Base-by-base conservation (phyloP, 1,140 invertebrate genomes). In the Zaprionus inermis region DNA sequence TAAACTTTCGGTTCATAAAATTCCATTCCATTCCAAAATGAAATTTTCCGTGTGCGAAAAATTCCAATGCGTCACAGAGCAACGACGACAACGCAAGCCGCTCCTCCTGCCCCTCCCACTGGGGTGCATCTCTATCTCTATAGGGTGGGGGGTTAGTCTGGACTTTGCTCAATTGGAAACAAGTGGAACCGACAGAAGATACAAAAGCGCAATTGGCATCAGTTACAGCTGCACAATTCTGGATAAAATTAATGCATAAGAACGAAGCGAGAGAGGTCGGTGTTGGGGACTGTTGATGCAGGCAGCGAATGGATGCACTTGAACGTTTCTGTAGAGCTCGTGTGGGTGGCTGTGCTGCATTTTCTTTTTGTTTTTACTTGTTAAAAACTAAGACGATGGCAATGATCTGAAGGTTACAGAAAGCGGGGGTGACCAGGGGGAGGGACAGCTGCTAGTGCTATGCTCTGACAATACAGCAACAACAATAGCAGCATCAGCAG, bases 161-260 rank as follows among this genome's bases (percentile, higher is more conserved):
- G 58, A 74, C 72, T 74, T 74, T 74, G 66, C 34, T 70, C 72
- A 74, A 74, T 74, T 70, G 72, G 57, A 38, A 49, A 44, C 41
- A 72, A 72, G 61, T 72, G 69, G 58, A 28, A 20, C 20, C 55
- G 18, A 52, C 44, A 64, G 54, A 73, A 73, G 57, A 69, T 69
- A 74, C 66, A 74, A 74, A 72, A 66, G 84, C 76, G 72, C 82
- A 86, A 86, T 86, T 86, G 83, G 82, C 82, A 86, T 86, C 82
- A 73, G 82, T 86, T 86, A 88, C 83, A 88, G 79, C 83, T 86
- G 82, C 79, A 79, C 72, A 88, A 72, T 86, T 86, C 82, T 88
- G 83, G 82, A 86, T 86, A 86, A 86, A 82, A 85, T 85, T 79
- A 86, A 86, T 86, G 79, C 76, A 70, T 72, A 72, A 32, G 38